Evolutionary conservation across 2,888 invertebrate genomes (phyloP).

Genomic region (Scaptodrosophila latifasciaeformis): DNA sequence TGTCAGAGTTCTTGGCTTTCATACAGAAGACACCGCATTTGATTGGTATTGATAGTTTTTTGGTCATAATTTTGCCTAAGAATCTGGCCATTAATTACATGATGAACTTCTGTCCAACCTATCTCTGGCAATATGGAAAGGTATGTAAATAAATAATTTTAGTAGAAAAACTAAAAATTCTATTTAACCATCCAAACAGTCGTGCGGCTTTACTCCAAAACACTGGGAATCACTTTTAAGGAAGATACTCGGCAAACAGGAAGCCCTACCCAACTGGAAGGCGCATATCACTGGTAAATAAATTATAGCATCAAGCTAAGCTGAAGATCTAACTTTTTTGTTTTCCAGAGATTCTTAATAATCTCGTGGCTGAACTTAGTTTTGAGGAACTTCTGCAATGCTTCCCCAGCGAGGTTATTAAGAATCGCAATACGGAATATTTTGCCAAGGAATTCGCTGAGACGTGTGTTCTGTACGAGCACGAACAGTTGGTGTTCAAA

Average conservation of each 20-base stretch:
- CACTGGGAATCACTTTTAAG: slow-evolving; percentile 73
- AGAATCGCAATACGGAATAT: slow-evolving; percentile 63
- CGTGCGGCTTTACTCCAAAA: slow-evolving; percentile 71
- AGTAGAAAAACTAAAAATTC: no score
- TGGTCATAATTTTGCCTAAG: slow-evolving; percentile 76
- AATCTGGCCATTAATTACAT: slow-evolving; percentile 77
- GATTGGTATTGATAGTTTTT: slow-evolving; percentile 77
- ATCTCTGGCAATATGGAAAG: slow-evolving; percentile 81
- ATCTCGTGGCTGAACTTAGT: slow-evolving; percentile 68
- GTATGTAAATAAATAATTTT: slow-evolving; percentile 74
- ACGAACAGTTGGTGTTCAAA: slow-evolving; percentile 56
- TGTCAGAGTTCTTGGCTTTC: slow-evolving; percentile 80
- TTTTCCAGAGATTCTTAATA: slow-evolving; percentile 68
- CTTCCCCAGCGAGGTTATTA: slow-evolving; percentile 71
- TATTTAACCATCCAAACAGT: slow-evolving; percentile 47
- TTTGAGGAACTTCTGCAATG: slow-evolving; percentile 73
- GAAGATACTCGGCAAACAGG: slow-evolving; percentile 71
- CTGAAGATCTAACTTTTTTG: neutral
- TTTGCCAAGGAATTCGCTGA: slow-evolving; percentile 62
- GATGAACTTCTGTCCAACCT: slow-evolving; percentile 79
- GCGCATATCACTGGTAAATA: slow-evolving; percentile 63
- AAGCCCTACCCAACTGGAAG: slow-evolving; percentile 70
- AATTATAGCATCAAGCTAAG: neutral
- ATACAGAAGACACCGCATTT: slow-evolving; percentile 77
- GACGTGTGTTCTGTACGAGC: slow-evolving; percentile 57